phyloP scores from a whole-genome alignment of 2,113 vertebrate species.

The Lepisosteus osseus region DNA sequence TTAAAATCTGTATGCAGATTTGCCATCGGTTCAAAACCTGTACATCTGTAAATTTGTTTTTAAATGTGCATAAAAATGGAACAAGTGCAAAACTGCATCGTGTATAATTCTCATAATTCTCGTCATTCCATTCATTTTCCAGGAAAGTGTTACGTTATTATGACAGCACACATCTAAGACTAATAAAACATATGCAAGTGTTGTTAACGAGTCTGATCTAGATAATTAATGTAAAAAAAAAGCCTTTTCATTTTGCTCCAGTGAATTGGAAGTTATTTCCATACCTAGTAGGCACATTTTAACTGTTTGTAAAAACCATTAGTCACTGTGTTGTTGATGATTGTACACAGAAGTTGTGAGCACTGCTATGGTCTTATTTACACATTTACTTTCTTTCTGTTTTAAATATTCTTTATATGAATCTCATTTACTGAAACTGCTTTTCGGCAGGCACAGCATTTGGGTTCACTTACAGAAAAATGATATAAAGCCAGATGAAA shows the following conservation, averaged over 20 bases:
- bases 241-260: constrained; percentile 31
- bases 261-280: constrained; percentile 46
- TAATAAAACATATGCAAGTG: constrained; percentile 23
- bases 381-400: constrained; percentile 64
- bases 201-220: constrained; percentile 26
- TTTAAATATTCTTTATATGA: constrained; percentile 65
- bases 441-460: constrained; percentile 61
- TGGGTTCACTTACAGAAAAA: constrained; percentile 72
- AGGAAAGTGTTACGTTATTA: constrained; percentile 42
- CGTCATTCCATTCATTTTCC: constrained; percentile 37
- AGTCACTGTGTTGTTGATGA: constrained; percentile 44
- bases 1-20: no score
- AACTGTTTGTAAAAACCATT: constrained; percentile 46
- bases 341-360: constrained; percentile 57
- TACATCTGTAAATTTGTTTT: no score
- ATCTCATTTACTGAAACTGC: constrained; percentile 66
- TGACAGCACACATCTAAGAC: constrained; percentile 35
- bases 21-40: no score
- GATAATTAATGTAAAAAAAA: constrained; percentile 31
- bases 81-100: no score
- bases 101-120: constrained; percentile 5
- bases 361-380: constrained; percentile 51
- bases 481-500: constrained; percentile 69
- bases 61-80: no score
- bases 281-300: constrained; percentile 48